Evolutionary conservation across 1,140 invertebrate genomes (phyloP).

Genomic region (Hypothenemus hampei): DNA sequence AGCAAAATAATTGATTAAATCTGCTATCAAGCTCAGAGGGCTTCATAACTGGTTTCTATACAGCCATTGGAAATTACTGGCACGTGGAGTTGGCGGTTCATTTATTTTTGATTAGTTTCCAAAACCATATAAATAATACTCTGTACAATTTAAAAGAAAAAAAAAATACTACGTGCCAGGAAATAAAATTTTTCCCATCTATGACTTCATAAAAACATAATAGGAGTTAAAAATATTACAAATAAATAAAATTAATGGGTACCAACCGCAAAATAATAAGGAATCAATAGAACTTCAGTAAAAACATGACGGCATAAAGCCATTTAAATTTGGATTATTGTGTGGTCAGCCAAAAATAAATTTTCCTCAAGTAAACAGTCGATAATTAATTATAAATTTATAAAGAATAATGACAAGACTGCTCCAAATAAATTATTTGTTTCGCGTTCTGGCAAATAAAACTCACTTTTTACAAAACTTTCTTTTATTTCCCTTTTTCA

Average conservation of each 20-base stretch:
- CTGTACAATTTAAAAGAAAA: slow-evolving; percentile 1
- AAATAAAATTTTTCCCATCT: too few relatives aligned
- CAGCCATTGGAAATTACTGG: slow-evolving; percentile 3
- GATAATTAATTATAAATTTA: background rate
- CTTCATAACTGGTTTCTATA: background rate
- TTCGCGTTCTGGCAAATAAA: background rate
- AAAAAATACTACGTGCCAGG: too few relatives aligned
- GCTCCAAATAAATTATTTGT: background rate
- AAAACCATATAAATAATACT: slow-evolving; percentile 1
- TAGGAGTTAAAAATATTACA: too few relatives aligned
- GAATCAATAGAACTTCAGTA: too few relatives aligned
- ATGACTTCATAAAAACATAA: too few relatives aligned
- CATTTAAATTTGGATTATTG: too few relatives aligned
- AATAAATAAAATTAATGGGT: too few relatives aligned
- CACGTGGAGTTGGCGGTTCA: slow-evolving; percentile 3
- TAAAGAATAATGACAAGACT: background rate
- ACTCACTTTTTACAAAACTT: background rate
- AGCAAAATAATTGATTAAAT: slow-evolving; percentile 2
- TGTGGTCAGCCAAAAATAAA: too few relatives aligned
- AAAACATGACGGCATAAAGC: too few relatives aligned
- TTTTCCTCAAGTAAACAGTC: too few relatives aligned
- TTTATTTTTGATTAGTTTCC: slow-evolving; percentile 5
- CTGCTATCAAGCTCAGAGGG: slow-evolving; percentile 1
- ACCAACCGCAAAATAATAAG: too few relatives aligned
- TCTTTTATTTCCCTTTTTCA: background rate